A percentile compares a stretch with the other conserved stretches of the same genome.
Conservation (phyloP, 2,888 invertebrate genomes). For the Cataglyphis cursor region DNA sequence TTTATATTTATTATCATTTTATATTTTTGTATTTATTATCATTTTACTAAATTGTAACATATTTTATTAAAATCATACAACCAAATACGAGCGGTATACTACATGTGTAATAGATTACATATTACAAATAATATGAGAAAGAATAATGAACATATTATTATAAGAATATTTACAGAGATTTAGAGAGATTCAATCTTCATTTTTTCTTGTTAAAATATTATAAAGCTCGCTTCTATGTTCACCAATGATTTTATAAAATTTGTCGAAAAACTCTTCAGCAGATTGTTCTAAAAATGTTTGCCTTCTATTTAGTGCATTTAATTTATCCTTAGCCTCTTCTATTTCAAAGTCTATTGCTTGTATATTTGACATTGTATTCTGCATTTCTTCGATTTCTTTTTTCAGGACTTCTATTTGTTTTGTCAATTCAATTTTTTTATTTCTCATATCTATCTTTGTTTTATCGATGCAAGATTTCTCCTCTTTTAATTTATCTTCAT, state of each 20-base stretch:
- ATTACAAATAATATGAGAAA: neutral
- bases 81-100: neutral
- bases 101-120: neutral
- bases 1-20: neutral
- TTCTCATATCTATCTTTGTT: slow-evolving; percentile 66
- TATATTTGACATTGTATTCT: slow-evolving; percentile 66
- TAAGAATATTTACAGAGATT: neutral
- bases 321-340: slow-evolving; percentile 76
- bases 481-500: slow-evolving; percentile 73
- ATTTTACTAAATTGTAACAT: slow-evolving; percentile 1
- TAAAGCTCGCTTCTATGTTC: slow-evolving; percentile 72
- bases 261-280: slow-evolving; percentile 76
- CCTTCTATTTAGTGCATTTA: slow-evolving; percentile 74
- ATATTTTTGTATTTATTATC: slow-evolving; percentile 6
- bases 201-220: slow-evolving; percentile 46
- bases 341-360: slow-evolving; percentile 68
- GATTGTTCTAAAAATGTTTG: slow-evolving; percentile 72
- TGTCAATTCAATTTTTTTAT: slow-evolving; percentile 73
- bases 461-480: slow-evolving; percentile 70
- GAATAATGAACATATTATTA: neutral
- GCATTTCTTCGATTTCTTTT: slow-evolving; percentile 68
- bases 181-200: neutral
- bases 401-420: slow-evolving; percentile 76
- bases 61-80: slow-evolving; percentile 15
- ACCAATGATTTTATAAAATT: slow-evolving; percentile 74